These are phyloP conservation scores for Pluvianellus socialis DNA, from an alignment of 2,113 vertebrate genomes.

Conservation along the genomic window DNA sequence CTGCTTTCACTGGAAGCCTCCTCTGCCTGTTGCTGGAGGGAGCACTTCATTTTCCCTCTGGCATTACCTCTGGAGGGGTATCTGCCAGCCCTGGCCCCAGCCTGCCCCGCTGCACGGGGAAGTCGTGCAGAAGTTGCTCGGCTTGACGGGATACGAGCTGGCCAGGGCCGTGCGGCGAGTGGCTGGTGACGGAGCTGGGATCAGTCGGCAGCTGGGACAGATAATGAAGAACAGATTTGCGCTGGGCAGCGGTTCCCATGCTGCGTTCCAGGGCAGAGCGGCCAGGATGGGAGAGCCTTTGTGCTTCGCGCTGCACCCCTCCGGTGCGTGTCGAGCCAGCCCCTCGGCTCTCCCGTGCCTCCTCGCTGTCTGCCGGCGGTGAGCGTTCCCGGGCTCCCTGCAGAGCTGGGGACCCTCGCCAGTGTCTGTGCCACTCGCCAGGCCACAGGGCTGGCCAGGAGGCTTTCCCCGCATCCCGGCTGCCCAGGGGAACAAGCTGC, in stretches of 20 bases:
- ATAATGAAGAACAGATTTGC: constrained; percentile 59
- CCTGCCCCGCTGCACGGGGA: accelerated
- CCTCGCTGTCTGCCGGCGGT: accelerated
- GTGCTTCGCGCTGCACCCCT: background rate
- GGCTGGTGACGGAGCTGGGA: background rate
- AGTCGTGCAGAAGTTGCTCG: background rate
- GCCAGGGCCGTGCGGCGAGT: background rate
- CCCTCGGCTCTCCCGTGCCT: background rate
- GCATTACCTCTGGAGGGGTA: background rate
- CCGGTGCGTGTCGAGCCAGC: background rate
- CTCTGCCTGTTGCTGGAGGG: background rate
- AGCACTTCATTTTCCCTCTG: background rate
- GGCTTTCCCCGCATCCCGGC: accelerated
- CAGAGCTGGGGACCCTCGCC: background rate
- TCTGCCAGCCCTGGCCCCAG: background rate
- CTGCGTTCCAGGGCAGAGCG: constrained; percentile 34
- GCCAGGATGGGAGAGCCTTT: constrained; percentile 28
- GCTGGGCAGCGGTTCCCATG: constrained; percentile 25
- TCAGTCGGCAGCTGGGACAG: background rate
- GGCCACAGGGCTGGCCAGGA: background rate
- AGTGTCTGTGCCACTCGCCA: background rate
- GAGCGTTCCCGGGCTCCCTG: background rate
- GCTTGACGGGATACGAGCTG: background rate
- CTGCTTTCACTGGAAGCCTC: background rate
- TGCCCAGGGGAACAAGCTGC: background rate